Conservation (phyloP, 1,140 invertebrate genomes). For the Apocrypta bakeri region DNA sequence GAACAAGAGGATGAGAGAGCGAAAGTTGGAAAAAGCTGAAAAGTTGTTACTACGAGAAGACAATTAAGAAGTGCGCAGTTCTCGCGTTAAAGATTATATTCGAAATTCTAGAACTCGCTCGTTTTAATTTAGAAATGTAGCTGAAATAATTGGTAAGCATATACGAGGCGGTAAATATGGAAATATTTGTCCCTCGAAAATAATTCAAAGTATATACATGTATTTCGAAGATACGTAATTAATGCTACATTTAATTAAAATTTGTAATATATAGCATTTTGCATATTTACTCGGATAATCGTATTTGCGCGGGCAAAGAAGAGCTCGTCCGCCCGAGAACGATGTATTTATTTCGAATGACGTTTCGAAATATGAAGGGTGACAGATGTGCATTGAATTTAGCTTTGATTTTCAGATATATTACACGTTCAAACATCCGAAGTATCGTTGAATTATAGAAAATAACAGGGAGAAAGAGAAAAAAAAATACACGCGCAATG, state of each 20-base stretch:
- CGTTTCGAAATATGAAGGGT: neutral
- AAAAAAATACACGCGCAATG: too few relatives aligned
- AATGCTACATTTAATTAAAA: too few relatives aligned
- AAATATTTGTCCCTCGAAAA: too few relatives aligned
- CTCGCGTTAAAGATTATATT: too few relatives aligned
- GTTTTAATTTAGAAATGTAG: too few relatives aligned
- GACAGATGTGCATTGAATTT: conserved; percentile 12
- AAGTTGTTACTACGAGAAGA: neutral
- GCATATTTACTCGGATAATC: neutral
- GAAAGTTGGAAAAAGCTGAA: neutral
- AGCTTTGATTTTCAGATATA: neutral
- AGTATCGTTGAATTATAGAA: too few relatives aligned
- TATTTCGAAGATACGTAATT: too few relatives aligned
- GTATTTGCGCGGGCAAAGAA: neutral
- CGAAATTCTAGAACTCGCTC: too few relatives aligned
- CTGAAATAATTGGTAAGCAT: too few relatives aligned
- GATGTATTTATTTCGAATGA: neutral
- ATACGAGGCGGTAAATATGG: too few relatives aligned
- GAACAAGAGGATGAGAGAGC: neutral
- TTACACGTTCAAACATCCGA: too few relatives aligned
- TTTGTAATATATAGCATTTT: neutral
- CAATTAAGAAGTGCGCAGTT: neutral
- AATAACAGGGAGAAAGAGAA: conserved; percentile 8
- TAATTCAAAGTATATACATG: too few relatives aligned
- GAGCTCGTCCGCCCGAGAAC: neutral